These are phyloP conservation scores for Axea sp. DNA, from an alignment of 2,888 invertebrate genomes.

Conservation along the genomic window DNA sequence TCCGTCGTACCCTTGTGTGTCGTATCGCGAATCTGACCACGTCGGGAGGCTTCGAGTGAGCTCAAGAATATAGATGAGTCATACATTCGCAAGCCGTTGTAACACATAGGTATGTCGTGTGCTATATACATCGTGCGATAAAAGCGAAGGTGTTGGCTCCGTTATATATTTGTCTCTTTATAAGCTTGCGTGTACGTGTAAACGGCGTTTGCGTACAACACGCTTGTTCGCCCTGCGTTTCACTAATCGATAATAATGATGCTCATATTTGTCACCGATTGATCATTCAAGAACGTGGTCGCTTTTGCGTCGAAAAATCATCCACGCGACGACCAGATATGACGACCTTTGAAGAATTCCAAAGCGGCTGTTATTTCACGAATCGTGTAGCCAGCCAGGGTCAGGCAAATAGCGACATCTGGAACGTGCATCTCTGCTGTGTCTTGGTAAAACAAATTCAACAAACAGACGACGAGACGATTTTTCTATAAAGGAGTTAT, in stretches of 20 bases:
- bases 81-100: conserved; percentile 27
- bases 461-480: no score
- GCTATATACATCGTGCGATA: conserved; percentile 44
- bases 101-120: conserved; percentile 32
- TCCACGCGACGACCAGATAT: no score
- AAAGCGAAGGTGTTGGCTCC: conserved; percentile 54
- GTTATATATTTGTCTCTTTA: conserved; percentile 38
- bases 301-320: no score
- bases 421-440: no score
- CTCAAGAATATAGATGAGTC: conserved; percentile 55
- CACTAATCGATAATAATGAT: conserved; percentile 33
- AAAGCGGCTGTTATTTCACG: no score
- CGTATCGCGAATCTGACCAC: conserved; percentile 51
- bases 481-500: no score
- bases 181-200: conserved; percentile 38
- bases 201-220: conserved; percentile 28
- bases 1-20: conserved; percentile 32
- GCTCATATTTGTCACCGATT: not conserved
- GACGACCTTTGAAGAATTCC: no score
- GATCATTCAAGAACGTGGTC: conserved; percentile 30
- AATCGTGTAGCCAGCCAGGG: no score
- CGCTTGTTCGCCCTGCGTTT: no score
- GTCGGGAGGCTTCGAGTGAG: conserved; percentile 24
- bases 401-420: no score
- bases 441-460: no score